Percentiles rank a stretch among this genome's conserved stretches.
Conservation (phyloP, 2,113 vertebrate genomes). For the Charadrius vociferus region DNA sequence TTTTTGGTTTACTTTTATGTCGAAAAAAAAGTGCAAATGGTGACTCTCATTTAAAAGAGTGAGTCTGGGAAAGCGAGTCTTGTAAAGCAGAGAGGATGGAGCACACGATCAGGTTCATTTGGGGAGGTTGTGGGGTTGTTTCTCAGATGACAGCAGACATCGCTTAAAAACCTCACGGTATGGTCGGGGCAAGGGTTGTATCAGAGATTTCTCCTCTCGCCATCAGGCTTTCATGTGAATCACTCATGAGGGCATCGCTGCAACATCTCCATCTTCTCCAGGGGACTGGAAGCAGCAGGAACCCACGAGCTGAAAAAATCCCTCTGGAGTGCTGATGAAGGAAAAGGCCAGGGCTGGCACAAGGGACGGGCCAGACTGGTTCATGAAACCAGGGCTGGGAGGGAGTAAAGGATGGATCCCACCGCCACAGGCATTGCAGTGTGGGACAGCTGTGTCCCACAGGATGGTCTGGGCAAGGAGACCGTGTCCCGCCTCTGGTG, state of each 20-base stretch:
- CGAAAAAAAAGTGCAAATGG: background rate
- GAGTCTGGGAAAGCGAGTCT: background rate
- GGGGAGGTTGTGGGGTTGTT: background rate
- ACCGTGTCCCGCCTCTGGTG: background rate
- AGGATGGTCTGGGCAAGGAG: background rate
- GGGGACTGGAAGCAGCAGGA: background rate
- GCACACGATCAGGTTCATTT: background rate
- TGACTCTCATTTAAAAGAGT: background rate
- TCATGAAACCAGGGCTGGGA: background rate
- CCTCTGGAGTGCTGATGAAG: background rate
- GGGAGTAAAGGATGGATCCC: background rate
- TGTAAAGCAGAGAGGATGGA: background rate
- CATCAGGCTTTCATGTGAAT: background rate
- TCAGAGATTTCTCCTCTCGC: background rate
- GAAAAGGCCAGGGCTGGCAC: background rate
- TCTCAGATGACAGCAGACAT: background rate
- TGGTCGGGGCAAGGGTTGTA: background rate
- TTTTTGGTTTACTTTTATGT: background rate
- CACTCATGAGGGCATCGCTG: background rate
- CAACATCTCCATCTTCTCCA: background rate
- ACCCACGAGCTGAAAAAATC: background rate
- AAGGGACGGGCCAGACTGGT: background rate
- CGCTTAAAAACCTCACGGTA: background rate
- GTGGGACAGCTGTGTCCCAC: no score
- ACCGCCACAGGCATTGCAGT: fast-evolving